Evolutionary conservation across 2,888 invertebrate species (phyloP).

Genomic region (Unio pictorum): DNA sequence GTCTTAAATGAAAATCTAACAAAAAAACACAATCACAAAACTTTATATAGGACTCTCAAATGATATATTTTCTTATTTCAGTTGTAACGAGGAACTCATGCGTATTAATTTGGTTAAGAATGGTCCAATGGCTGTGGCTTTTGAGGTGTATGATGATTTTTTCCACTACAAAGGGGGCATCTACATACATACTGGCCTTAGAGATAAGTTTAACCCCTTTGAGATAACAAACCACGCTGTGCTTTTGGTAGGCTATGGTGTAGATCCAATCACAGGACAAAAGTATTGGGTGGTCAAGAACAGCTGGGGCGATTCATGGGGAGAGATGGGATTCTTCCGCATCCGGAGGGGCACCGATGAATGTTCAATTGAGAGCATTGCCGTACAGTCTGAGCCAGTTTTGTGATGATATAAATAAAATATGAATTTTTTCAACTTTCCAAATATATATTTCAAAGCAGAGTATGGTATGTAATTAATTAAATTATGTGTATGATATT

Average conservation of each 20-base stretch:
- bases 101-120: slow-evolving; percentile 70
- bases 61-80: slow-evolving; percentile 31
- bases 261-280: slow-evolving; percentile 60
- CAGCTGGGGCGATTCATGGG: slow-evolving; percentile 70
- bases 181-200: slow-evolving; percentile 71
- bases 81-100: slow-evolving; percentile 73
- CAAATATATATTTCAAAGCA: background rate
- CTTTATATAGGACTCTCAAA: background rate
- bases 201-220: slow-evolving; percentile 71
- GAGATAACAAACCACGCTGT: slow-evolving; percentile 74
- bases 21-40: background rate
- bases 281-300: slow-evolving; percentile 72
- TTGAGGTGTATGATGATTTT: slow-evolving; percentile 73
- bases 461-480: too few relatives aligned
- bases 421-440: background rate
- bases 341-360: slow-evolving; percentile 70
- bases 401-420: slow-evolving; percentile 13
- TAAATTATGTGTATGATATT: too few relatives aligned
- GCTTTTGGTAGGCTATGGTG: slow-evolving; percentile 73
- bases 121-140: slow-evolving; percentile 73
- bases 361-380: slow-evolving; percentile 70
- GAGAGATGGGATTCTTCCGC: slow-evolving; percentile 69
- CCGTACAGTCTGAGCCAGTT: slow-evolving; percentile 64
- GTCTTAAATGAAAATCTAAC: too few relatives aligned
- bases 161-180: slow-evolving; percentile 70